These are phyloP conservation scores for Anguilla megastoma DNA, from an alignment of 2,797 vertebrate genomes.

Conservation along the genomic window DNA sequence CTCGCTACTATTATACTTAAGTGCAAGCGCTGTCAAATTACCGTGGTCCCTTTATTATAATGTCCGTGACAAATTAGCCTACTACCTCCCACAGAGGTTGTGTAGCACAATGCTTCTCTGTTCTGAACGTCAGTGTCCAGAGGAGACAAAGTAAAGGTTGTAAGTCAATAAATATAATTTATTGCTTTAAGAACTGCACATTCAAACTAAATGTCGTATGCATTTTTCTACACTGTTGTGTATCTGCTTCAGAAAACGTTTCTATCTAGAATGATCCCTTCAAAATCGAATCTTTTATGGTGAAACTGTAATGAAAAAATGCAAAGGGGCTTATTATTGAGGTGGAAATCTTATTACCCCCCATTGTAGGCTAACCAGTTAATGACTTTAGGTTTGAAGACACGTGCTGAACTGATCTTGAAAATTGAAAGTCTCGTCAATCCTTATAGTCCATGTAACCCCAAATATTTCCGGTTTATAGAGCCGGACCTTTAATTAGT, in stretches of 20 bases:
- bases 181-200: neutral
- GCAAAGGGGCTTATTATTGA: neutral
- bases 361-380: too few relatives aligned
- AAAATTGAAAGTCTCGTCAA: neutral
- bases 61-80: conserved; percentile 18
- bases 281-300: neutral
- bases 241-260: neutral
- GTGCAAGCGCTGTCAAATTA: conserved; percentile 11
- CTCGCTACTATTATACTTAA: neutral
- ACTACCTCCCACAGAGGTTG: conserved; percentile 5
- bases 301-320: neutral
- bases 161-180: neutral
- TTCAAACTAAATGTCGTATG: neutral
- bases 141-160: neutral
- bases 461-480: neutral
- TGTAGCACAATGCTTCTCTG: neutral
- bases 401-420: neutral
- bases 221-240: neutral
- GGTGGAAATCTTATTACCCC: neutral
- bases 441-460: neutral
- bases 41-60: conserved; percentile 53
- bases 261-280: neutral
- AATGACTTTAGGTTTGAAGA: neutral
- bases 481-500: conserved; percentile 13
- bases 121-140: neutral